Percentiles rank a stretch among this genome's conserved stretches.
Evolutionary conservation across 1,140 invertebrate genomes (phyloP).

Genomic region (Megathymus violae): DNA sequence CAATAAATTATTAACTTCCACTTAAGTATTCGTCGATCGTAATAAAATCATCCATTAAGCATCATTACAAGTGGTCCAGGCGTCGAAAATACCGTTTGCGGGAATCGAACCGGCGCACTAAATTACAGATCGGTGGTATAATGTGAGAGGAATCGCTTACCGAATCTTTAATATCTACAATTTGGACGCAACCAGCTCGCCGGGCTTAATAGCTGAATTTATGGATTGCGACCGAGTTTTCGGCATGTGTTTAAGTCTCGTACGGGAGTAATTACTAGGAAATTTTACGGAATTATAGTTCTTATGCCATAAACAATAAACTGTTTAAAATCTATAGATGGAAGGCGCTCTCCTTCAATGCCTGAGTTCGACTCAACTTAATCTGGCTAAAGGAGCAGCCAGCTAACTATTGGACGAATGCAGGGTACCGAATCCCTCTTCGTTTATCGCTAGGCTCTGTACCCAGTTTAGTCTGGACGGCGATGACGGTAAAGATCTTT

Average conservation of each 20-base stretch:
- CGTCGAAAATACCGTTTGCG: constrained; percentile 39
- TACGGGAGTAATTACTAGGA: constrained; percentile 37
- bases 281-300: too few species aligned
- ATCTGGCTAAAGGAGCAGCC: too few species aligned
- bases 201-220: constrained; percentile 47
- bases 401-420: too few species aligned
- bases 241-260: constrained; percentile 41
- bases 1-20: constrained; percentile 40
- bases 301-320: too few species aligned
- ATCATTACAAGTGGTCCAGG: constrained; percentile 49
- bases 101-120: constrained; percentile 46
- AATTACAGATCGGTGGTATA: constrained; percentile 50
- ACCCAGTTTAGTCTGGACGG: too few species aligned
- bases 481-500: too few species aligned
- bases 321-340: too few species aligned
- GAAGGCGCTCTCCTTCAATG: too few species aligned
- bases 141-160: constrained; percentile 32
- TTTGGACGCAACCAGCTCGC: constrained; percentile 22
- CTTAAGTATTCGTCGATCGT: constrained; percentile 37
- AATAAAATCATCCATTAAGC: constrained; percentile 45
- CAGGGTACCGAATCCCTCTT: too few species aligned
- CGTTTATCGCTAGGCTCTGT: too few species aligned
- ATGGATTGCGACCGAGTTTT: constrained; percentile 51
- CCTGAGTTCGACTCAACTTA: too few species aligned
- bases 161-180: constrained; percentile 41